Evolutionary conservation across 1,140 invertebrate genomes (phyloP), one percentile per base, ranked within the genome.

Genomic region (Homalodisca vitripennis): DNA sequence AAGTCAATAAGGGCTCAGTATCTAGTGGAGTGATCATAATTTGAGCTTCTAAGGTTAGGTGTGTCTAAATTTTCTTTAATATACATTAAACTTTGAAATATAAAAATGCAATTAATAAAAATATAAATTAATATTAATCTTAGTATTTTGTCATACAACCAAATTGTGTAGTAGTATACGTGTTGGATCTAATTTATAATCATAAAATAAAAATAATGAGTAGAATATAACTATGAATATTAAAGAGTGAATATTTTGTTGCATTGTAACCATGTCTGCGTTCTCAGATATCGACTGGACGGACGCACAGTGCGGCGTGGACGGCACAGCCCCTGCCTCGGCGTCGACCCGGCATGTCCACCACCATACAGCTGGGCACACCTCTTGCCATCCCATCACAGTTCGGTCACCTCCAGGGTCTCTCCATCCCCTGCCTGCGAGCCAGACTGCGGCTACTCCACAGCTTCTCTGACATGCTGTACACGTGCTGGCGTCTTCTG

Each of bases 271-370:
- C 34, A 64, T 65, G 3, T 63, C 41, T 31, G 63, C 32, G 13
- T 66, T 75, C 73, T 41, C 72, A 84, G 83, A 84, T 86, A 60
- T 85, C 84, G 22, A 84, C 86, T 29, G 87, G 88, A 53, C 77
- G 86, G 67, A 86, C 83, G 31, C 88, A 89, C 77, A 85, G 84
- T 75, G 84, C 85, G 24, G 87, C 86, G 1, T 89, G 87, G 87
- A 87, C 87, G 24, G 81, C 86, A 1, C 80, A 83, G 0, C 80
- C 83, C 3, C 75, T 84, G 29, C 81, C 81, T 2, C 75, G 75
- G 29, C 75, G 82, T 67, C 75, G 79, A 22, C 82, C 83, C 12
- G 84, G 84, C 3, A n/a, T 51, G 48, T 81, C 82, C 3, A 76
- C 80, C 41, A 80, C 80, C 1, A 74, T 85, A 63, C 82, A 81